Base-by-base conservation (phyloP, 2,113 vertebrate genomes). In the Plecturocebus donacophilus region DNA sequence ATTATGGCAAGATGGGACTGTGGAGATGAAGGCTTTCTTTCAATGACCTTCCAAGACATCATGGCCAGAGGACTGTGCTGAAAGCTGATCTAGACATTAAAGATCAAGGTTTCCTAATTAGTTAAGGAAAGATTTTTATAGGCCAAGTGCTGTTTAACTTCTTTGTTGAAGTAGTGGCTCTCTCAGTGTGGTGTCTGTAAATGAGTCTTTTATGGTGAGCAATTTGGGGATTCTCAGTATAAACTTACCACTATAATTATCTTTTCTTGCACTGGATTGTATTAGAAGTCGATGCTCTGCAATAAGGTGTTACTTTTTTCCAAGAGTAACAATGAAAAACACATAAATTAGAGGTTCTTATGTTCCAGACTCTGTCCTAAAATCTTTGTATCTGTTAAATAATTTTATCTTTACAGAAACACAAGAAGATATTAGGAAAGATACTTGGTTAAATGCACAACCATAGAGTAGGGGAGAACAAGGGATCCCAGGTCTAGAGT, bases 181-280 rank as follows among this genome's bases (percentile, higher is more conserved):
- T 64, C 45, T 92, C 38, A 56, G 47, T 2, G 19, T 90, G 38
- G 79, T 40, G 32, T 79, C 38, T 96, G 25, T 90, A 94, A 90
- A 64, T 54, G 30, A 93, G 27, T n/a, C 32, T 86, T 94, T 96
- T 75, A 35, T 87, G 86, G 25, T 83, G 61, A 21, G 30, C 27
- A 93, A 91, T 70, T 70, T 92, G 38, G 83, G 70, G 19, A 54
- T 76, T 47, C 66, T 84, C 19, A 92, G 30, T 21, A 80, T 87
- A 83, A 79, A 49, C 9, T 38, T 90, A 87, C 11, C 38, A 58
- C 32, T 90, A 38, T 90, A 94, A 84, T 94, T 81, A 96, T 35
- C 14, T 61, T 90, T 90, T 45, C 81, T 84, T 94, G 49, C 42
- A 79, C 47, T 61, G 6, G 40, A 80, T 64, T 82, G 1, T 66